Conservation (phyloP, 2,888 invertebrate species). For the Euzophera pinguis region DNA sequence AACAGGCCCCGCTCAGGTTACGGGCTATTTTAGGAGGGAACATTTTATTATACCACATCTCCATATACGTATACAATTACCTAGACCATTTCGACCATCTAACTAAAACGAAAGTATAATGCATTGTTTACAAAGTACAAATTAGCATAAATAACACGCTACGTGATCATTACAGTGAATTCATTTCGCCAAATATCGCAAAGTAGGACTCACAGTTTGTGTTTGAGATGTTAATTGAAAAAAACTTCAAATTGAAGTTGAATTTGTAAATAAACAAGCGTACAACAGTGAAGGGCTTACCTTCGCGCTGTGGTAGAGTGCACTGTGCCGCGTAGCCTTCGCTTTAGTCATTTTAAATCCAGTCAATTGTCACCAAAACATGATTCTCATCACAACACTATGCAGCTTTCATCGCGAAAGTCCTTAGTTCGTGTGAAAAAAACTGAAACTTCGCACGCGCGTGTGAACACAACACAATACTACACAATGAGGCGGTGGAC, state of each 20-base stretch:
- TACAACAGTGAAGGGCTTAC: slow-evolving; percentile 60
- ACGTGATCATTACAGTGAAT: slow-evolving; percentile 20
- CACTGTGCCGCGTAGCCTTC: slow-evolving; percentile 78
- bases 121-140: slow-evolving; percentile 28
- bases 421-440: slow-evolving; percentile 43
- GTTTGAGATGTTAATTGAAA: slow-evolving; percentile 10
- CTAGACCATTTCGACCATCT: slow-evolving; percentile 12
- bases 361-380: slow-evolving; percentile 43
- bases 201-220: slow-evolving; percentile 16
- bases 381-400: slow-evolving; percentile 59
- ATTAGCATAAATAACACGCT: slow-evolving; percentile 42
- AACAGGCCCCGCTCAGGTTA: slow-evolving; percentile 47
- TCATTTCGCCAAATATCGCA: not conserved
- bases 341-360: slow-evolving; percentile 80
- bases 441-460: slow-evolving; percentile 48
- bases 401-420: slow-evolving; percentile 51
- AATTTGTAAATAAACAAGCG: slow-evolving; percentile 22
- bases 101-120: slow-evolving; percentile 29
- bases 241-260: slow-evolving; percentile 20
- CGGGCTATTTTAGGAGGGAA: slow-evolving; percentile 32
- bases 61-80: not conserved
- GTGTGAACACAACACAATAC: slow-evolving; percentile 45
- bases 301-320: slow-evolving; percentile 88
- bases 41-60: slow-evolving; percentile 12
- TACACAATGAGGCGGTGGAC: slow-evolving; percentile 65